Base-by-base conservation (phyloP, 2,797 vertebrate genomes). In the Pitangus sulphuratus region DNA sequence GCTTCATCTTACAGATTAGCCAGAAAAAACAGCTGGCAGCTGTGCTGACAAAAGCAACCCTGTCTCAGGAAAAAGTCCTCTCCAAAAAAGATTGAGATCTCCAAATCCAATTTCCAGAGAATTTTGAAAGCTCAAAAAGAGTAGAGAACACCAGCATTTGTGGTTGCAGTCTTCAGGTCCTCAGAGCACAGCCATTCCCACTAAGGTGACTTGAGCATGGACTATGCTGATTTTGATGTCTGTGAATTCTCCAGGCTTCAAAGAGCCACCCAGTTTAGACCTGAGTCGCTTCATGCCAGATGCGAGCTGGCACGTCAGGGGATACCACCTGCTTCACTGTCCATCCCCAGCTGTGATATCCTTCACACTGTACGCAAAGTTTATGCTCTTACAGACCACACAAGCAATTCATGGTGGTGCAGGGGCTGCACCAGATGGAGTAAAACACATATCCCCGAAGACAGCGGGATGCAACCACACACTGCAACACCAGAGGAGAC, bases 351-450 rank as follows among this genome's bases (percentile, higher is more conserved):
- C 1, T 21, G 33, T 12, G 33, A 9, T 5, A 39, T 0, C 21
- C 47, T 21, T 42, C 30, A 9, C 3, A 1, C 6, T 0, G 1
- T 22, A 37, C 12, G 54, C 13, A 4, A 58, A 15, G 37, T 0
- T 0, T 3, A 2, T 2, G 25, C 20, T 79, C 12, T 15, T 15
- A 40, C 4, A 21, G 47, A 3, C 15, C 42, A 62, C 0, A 0
- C 3, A 15, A 85, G 19, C 28, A 33, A 26, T 7, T 15, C 2
- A 0, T 21, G 4, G 3, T 42, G 74, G 9, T 33, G 50, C 39
- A 33, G 22, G 42, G 22, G 21, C 26, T 79, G 47, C 42, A n/a
- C 42, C 22, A 57, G 33, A 25, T 4, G 6, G 56, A 45, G 8
- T 5, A 31, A 64, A 65, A 28, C 18, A 4, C 3, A 0, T 19